phyloP scores from a whole-genome alignment of 2,113 vertebrate genomes.

The Daboia siamensis region DNA sequence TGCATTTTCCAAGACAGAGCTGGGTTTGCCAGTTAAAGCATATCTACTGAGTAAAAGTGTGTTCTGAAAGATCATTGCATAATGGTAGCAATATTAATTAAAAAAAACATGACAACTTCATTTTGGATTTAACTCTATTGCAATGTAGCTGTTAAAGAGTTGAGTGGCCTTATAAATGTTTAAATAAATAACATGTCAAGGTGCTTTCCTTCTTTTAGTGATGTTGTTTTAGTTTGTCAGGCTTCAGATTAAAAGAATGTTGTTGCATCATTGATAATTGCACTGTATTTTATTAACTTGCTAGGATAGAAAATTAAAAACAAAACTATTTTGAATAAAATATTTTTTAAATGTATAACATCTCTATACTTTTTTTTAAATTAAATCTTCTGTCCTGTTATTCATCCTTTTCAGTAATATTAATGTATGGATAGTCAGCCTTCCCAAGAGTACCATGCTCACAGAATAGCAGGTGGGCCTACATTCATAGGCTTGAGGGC shows the following conservation, averaged over 20 bases:
- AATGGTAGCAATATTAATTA: conserved; percentile 45
- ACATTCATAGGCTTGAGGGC: neutral
- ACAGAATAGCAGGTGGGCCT: neutral
- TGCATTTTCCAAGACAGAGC: neutral
- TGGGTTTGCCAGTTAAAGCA: conserved; percentile 35
- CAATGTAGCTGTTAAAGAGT: neutral
- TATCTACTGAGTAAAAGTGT: conserved; percentile 20
- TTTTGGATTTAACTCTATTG: conserved; percentile 35
- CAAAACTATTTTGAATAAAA: conserved; percentile 32
- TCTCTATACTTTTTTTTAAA: neutral
- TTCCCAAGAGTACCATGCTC: neutral
- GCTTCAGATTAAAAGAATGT: conserved; percentile 47
- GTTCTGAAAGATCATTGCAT: conserved; percentile 32
- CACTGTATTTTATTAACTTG: conserved; percentile 40
- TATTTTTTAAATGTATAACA: neutral
- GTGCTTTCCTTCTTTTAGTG: conserved; percentile 44
- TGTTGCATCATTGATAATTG: conserved; percentile 50
- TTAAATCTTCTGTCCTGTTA: neutral
- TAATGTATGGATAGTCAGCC: neutral
- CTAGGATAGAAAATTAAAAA: conserved; percentile 18
- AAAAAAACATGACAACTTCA: conserved; percentile 53
- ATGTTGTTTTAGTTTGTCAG: conserved; percentile 59
- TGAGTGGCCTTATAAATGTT: neutral
- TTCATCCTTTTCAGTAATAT: neutral
- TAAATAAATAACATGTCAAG: conserved; percentile 35